Evolutionary conservation across 2,888 invertebrate species (phyloP), one percentile per base, ranked within the genome.

Genomic region (Lissocephala sabroskyi): DNA sequence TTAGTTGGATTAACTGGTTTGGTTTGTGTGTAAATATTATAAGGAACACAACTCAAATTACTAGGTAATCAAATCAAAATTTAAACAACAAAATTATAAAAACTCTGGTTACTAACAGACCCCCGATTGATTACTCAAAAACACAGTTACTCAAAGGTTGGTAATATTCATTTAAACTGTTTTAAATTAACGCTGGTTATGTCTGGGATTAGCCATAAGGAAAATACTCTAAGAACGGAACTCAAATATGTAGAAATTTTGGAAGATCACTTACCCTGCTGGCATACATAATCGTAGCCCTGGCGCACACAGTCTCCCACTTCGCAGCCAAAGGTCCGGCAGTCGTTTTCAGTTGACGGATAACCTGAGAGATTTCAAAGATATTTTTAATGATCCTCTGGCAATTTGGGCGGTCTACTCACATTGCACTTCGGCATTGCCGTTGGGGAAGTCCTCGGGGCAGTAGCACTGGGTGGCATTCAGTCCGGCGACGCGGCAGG

Each of bases 371-470:
- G 9, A 1, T 1, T 4, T 23, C 9, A 36, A 1, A 11, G 4
- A 23, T 16, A 2, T 7, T 2, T 28, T n/a, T 13, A 10, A 16
- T 5, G 9, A 3, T 7, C 11, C 9, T 26, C 28, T 3, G 6
- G 23, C 11, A 33, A 13, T n/a, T 3, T 5, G 7, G 23, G 7
- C 7, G 6, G 6, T 33, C 11, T 9, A 89, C 92, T 89, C 86
- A 95, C 95, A 95, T 88, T 92, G 91, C 71, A 91, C 89, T 79
- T 91, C 90, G 16, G 95, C 93, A 87, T 96, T 92, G 47, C 95
- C 96, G 54, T 90, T 88, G 40, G 95, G 94, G 85, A 88, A 92
- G 77, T 90, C 90, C 28, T 90, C 87, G 41, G 95, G 95, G 80
- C 96, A 96, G 80, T 91, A 93, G 80, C 96, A 96, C 79, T 93